Evolutionary conservation across 2,797 vertebrate genomes (phyloP).

Genomic region (Threskiornis aethiopicus): DNA sequence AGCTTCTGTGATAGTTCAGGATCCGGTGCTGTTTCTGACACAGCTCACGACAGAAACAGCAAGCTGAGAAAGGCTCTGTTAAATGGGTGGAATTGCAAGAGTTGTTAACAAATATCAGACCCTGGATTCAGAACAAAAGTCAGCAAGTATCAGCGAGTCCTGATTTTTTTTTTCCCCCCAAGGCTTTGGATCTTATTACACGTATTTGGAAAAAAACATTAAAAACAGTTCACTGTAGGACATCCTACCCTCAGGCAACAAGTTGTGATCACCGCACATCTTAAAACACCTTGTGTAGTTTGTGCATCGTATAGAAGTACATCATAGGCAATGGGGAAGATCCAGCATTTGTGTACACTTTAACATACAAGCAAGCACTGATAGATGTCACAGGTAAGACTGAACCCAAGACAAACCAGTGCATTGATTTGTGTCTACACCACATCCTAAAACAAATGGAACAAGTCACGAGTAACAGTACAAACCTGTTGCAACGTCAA

Average conservation of each 20-base stretch:
- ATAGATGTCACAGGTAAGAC: background rate
- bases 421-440: background rate
- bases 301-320: background rate
- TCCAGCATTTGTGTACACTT: background rate
- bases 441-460: slow-evolving; percentile 1
- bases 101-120: background rate
- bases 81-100: background rate
- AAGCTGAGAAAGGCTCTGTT: background rate
- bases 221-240: background rate
- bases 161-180: too few relatives aligned
- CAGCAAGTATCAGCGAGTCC: background rate
- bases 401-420: background rate
- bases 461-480: background rate
- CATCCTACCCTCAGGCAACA: background rate
- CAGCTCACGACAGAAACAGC: background rate
- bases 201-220: background rate
- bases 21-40: background rate
- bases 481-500: slow-evolving; percentile 1
- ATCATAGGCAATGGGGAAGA: background rate
- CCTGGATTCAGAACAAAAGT: background rate
- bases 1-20: background rate
- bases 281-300: background rate
- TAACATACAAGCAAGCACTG: background rate
- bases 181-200: background rate
- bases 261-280: background rate